Evolutionary conservation across 2,888 invertebrate genomes (phyloP).

Genomic region (Charanyca ferruginea): DNA sequence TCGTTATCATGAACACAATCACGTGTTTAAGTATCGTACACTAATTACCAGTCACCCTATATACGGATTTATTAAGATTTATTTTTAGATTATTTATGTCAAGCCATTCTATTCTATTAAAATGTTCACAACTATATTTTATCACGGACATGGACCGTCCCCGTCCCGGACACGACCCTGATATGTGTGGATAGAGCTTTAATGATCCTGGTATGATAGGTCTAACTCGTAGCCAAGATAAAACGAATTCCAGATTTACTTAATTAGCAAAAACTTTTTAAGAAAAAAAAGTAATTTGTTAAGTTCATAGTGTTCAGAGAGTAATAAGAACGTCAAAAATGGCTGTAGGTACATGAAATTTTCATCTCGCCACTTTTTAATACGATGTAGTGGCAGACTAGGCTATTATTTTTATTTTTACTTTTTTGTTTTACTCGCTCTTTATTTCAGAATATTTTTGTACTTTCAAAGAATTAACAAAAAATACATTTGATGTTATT

Average conservation of each 20-base stretch:
- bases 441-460: background rate
- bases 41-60: no score
- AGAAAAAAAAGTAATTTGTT: background rate
- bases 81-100: no score
- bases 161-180: no score
- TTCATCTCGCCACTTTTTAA: constrained; percentile 8
- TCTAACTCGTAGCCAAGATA: background rate
- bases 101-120: no score
- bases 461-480: background rate
- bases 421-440: background rate
- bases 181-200: no score
- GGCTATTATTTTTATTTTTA: constrained; percentile 14
- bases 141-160: no score
- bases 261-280: background rate
- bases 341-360: constrained; percentile 3
- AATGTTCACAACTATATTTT: no score
- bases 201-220: background rate
- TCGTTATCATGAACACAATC: no score
- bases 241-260: background rate
- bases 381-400: background rate
- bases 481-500: background rate
- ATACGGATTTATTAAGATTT: no score
- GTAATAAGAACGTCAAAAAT: background rate
- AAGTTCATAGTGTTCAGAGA: background rate
- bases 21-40: no score